Evolutionary conservation across 1,140 invertebrate genomes (phyloP).

Genomic region (Euwallacea fornicatus): DNA sequence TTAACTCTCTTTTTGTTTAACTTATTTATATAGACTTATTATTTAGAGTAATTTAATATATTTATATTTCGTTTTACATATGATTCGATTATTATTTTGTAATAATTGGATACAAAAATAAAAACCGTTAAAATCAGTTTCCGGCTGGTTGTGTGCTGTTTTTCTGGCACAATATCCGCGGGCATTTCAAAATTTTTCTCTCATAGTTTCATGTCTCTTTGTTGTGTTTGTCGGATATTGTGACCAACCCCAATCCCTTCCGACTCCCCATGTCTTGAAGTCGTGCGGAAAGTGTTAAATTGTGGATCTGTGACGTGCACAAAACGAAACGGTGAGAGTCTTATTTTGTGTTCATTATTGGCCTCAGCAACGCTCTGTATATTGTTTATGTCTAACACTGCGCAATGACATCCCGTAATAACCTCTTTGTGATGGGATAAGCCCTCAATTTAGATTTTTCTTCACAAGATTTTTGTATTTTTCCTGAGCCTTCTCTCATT

Average conservation of each 20-base stretch:
- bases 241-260: constrained; percentile 14
- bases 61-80: constrained; percentile 42
- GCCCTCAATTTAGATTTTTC: constrained; percentile 49
- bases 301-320: constrained; percentile 34
- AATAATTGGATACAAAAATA: constrained; percentile 50
- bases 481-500: constrained; percentile 63
- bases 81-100: constrained; percentile 51
- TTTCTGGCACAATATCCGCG: constrained; percentile 39
- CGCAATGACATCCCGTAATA: constrained; percentile 46
- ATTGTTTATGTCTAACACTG: constrained; percentile 35
- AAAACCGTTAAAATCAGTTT: constrained; percentile 28
- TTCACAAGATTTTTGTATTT: not conserved
- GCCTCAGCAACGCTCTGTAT: not conserved
- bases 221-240: constrained; percentile 40
- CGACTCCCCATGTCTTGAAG: not conserved
- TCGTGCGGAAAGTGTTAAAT: constrained; percentile 13
- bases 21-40: constrained; percentile 48
- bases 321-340: constrained; percentile 45
- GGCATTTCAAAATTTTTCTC: constrained; percentile 22
- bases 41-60: constrained; percentile 40
- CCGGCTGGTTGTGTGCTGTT: constrained; percentile 33
- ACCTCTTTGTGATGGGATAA: constrained; percentile 63
- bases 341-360: constrained; percentile 21
- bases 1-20: constrained; percentile 40
- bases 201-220: not conserved